Conservation (phyloP, 1,140 invertebrate genomes). For the Zaprionus ghesquierei region DNA sequence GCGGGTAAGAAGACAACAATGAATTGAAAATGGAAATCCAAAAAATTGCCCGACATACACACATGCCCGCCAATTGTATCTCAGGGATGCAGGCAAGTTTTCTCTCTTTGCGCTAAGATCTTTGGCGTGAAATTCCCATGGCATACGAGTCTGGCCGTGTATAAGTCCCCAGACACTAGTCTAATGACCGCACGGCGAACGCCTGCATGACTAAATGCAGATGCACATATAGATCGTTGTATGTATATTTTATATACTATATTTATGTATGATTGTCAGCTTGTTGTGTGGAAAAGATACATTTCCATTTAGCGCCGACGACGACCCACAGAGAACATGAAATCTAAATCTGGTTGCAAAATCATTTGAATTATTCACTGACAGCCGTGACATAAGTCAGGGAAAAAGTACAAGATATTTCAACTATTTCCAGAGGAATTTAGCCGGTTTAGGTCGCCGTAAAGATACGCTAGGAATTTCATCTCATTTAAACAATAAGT, state of each 20-base stretch:
- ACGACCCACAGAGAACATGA: slow-evolving; percentile 44
- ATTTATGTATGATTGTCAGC: background rate
- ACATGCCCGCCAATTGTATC: slow-evolving; percentile 7
- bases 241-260: background rate
- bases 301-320: slow-evolving; percentile 41
- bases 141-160: slow-evolving; percentile 7
- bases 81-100: slow-evolving; percentile 25
- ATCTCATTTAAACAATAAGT: background rate
- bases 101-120: slow-evolving; percentile 15
- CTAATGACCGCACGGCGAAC: slow-evolving; percentile 37
- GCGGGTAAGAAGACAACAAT: slow-evolving; percentile 33
- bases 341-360: slow-evolving; percentile 62
- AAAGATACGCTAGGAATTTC: slow-evolving; percentile 3
- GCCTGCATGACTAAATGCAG: slow-evolving; percentile 27
- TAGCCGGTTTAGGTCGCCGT: background rate
- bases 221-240: slow-evolving; percentile 20
- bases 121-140: slow-evolving; percentile 22
- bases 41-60: slow-evolving; percentile 5
- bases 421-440: slow-evolving; percentile 2
- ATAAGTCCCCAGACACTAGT: slow-evolving; percentile 41
- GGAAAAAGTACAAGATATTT: slow-evolving; percentile 24
- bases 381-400: slow-evolving; percentile 57
- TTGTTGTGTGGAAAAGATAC: slow-evolving; percentile 19
- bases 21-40: slow-evolving; percentile 4
- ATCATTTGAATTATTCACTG: slow-evolving; percentile 61